These are phyloP conservation scores for Drosophila quasianomalipes DNA, from an alignment of 2,888 invertebrate species.

Conservation along the genomic window DNA sequence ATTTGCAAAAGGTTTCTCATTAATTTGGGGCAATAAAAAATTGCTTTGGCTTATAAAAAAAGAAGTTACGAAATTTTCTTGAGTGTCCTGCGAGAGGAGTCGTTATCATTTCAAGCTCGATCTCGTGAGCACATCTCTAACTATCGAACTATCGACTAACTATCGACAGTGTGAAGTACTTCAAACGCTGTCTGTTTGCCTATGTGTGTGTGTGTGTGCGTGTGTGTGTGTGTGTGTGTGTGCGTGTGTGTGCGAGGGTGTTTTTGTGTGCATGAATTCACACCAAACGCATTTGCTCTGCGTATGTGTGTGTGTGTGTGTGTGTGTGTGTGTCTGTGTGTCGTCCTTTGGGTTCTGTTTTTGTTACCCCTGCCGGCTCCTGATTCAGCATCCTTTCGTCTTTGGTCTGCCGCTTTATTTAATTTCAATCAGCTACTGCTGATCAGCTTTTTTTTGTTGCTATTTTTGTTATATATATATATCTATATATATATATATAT, in stretches of 20 bases:
- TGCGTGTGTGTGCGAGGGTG: slow-evolving; percentile 2
- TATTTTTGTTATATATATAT: neutral
- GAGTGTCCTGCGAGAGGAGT: neutral
- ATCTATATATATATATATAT: neutral
- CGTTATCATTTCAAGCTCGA: too few species aligned
- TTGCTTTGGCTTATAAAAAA: neutral
- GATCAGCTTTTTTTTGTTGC: slow-evolving; percentile 20
- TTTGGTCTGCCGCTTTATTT: slow-evolving; percentile 28
- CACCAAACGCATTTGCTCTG: slow-evolving; percentile 26
- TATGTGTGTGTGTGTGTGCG: slow-evolving; percentile 7
- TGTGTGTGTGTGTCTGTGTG: neutral
- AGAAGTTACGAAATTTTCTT: neutral
- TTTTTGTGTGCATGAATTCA: slow-evolving; percentile 45
- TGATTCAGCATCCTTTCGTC: slow-evolving; percentile 4
- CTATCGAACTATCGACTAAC: slow-evolving; percentile 7
- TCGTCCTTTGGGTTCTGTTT: slow-evolving; percentile 25
- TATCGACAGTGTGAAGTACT: slow-evolving; percentile 2
- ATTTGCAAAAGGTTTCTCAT: neutral
- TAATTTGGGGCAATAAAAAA: neutral
- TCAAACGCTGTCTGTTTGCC: slow-evolving; percentile 9
- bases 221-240: slow-evolving; percentile 1
- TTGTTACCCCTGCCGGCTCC: slow-evolving; percentile 18
- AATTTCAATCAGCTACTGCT: slow-evolving; percentile 42
- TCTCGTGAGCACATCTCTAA: slow-evolving; percentile 12
- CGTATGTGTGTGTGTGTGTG: neutral